phyloP scores from a whole-genome alignment of 2,113 vertebrate species.

The Micromys minutus region DNA sequence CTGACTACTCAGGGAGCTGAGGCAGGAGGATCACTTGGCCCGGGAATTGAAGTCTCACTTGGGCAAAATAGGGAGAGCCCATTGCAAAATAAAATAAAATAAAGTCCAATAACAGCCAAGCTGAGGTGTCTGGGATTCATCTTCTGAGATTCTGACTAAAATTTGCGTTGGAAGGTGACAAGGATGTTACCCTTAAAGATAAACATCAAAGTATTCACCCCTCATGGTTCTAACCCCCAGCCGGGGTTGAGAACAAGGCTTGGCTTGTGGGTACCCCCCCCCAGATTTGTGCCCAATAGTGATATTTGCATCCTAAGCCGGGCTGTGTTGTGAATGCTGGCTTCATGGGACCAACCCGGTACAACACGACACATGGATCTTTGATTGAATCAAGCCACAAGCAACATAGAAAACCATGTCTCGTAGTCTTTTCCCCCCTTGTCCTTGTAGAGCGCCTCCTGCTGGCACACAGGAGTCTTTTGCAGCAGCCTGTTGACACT shows the following conservation, averaged over 20 bases:
- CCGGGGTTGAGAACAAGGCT: not conserved
- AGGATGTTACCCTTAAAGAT: not conserved
- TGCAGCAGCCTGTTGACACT: too few species aligned
- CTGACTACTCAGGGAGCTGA: not conserved
- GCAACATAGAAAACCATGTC: not conserved
- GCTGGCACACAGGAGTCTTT: not conserved
- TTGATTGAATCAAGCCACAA: not conserved
- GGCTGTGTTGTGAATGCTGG: not conserved
- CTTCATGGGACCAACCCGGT: not conserved
- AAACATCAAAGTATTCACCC: not conserved
- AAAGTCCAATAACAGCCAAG: not conserved
- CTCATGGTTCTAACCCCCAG: not conserved
- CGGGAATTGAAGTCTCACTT: not conserved
- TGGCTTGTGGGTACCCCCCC: accelerated
- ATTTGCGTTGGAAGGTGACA: accelerated
- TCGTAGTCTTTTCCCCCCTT: not conserved
- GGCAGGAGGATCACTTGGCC: not conserved
- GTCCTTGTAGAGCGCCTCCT: not conserved
- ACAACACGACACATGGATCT: not conserved
- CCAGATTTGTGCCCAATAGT: not conserved
- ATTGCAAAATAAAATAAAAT: not conserved
- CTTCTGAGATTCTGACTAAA: not conserved
- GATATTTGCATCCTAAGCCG: not conserved
- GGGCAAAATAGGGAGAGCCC: not conserved
- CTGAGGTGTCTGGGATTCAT: not conserved